phyloP scores from a whole-genome alignment of 2,797 vertebrate species.

The Eutrigla gurnardus region DNA sequence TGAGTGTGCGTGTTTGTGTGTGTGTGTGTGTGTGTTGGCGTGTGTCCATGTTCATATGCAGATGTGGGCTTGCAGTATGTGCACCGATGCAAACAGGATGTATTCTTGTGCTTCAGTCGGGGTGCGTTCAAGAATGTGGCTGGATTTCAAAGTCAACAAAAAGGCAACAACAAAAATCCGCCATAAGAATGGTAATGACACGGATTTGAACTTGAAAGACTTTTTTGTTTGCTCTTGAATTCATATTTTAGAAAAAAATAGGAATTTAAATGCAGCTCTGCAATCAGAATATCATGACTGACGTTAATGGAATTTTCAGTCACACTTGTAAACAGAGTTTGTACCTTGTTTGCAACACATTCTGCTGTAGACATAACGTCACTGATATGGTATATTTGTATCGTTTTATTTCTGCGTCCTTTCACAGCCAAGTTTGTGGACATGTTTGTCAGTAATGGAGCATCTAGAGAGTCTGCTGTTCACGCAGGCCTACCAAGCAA shows the following conservation, averaged over 20 bases:
- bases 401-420: not conserved
- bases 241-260: not conserved
- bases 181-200: not conserved
- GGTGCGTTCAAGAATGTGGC: conserved; percentile 11
- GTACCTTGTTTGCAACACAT: not conserved
- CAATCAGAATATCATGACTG: not conserved
- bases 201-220: not conserved
- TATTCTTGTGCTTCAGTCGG: conserved; percentile 11
- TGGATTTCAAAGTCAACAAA: not conserved
- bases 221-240: not conserved
- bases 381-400: not conserved
- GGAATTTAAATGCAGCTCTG: not conserved
- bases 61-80: conserved; percentile 50
- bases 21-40: conserved; percentile 40
- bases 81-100: conserved; percentile 39
- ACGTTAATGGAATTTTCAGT: not conserved
- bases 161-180: not conserved
- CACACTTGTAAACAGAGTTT: not conserved
- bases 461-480: not conserved
- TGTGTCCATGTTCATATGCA: conserved; percentile 57
- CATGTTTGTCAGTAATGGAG: conserved; percentile 28
- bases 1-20: conserved; percentile 35
- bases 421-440: conserved; percentile 6
- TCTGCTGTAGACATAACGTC: not conserved
- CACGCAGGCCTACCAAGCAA: conserved; percentile 7